Evolutionary conservation across 2,888 invertebrate species (phyloP).

Genomic region (Sesamia inferens): DNA sequence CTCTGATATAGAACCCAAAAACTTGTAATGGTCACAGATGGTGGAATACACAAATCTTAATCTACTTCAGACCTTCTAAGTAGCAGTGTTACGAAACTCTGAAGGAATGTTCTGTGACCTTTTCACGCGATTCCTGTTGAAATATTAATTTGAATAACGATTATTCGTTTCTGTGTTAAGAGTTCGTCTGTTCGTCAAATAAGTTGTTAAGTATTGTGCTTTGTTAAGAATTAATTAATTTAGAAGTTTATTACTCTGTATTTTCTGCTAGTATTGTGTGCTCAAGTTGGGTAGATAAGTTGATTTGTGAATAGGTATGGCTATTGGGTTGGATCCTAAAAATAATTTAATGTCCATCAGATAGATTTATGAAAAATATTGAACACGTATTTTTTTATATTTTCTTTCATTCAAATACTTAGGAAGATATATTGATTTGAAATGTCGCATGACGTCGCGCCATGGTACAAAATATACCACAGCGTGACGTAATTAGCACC

Average conservation of each 20-base stretch:
- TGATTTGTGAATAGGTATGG: neutral
- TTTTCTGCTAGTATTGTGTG: conserved; percentile 6
- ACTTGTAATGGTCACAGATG: conserved; percentile 62
- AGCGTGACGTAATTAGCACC: no score
- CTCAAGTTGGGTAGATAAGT: neutral
- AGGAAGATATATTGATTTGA: no score
- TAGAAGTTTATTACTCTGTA: conserved; percentile 5
- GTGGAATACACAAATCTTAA: conserved; percentile 53
- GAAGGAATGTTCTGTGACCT: conserved; percentile 50
- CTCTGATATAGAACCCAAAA: conserved; percentile 50
- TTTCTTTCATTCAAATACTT: no score
- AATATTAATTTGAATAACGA: conserved; percentile 60
- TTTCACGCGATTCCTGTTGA: conserved; percentile 43
- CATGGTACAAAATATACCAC: no score
- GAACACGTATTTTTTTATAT: no score
- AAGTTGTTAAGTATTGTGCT: conserved; percentile 46
- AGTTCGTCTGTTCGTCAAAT: conserved; percentile 39
- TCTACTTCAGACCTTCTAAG: conserved; percentile 54
- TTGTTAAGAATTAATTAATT: conserved; percentile 46
- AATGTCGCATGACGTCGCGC: no score
- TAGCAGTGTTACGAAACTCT: conserved; percentile 50
- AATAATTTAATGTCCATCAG: no score
- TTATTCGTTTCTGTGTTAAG: conserved; percentile 44
- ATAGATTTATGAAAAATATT: no score
- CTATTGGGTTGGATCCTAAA: no score